These are phyloP conservation scores for Petrolisthes manimaculis DNA, from an alignment of 2,888 invertebrate species.

Conservation along the genomic window DNA sequence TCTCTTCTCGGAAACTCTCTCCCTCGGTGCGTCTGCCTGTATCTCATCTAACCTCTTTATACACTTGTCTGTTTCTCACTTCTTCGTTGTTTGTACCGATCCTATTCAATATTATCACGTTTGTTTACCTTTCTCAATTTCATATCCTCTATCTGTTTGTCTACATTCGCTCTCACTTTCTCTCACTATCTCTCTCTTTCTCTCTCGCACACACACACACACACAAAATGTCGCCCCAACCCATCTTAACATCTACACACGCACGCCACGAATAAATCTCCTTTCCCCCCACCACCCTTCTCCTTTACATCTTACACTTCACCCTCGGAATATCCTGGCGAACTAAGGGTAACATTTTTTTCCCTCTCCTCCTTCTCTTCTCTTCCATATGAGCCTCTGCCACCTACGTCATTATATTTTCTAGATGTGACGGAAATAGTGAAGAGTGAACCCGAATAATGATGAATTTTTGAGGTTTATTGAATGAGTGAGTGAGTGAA, in stretches of 20 bases:
- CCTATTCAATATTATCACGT: background rate
- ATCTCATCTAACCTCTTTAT: too few species aligned
- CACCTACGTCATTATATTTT: background rate
- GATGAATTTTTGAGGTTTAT: too few species aligned
- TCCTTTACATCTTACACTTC: slow-evolving; percentile 34
- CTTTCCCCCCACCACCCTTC: slow-evolving; percentile 29
- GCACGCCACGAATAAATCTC: slow-evolving; percentile 17
- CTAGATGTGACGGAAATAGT: background rate
- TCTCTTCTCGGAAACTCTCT: too few species aligned
- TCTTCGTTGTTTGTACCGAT: too few species aligned
- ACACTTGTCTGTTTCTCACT: too few species aligned
- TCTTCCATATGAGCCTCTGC: background rate
- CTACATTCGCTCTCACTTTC: background rate
- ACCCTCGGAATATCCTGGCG: slow-evolving; percentile 14
- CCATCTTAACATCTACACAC: background rate
- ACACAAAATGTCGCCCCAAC: background rate
- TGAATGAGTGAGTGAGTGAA: too few species aligned
- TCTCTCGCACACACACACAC: background rate
- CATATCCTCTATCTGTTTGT: background rate
- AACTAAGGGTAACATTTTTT: background rate
- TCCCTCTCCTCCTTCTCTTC: background rate
- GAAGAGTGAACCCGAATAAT: background rate
- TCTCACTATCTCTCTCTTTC: background rate
- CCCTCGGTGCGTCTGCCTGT: too few species aligned
- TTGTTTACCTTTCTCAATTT: background rate